Evolutionary conservation across 2,113 vertebrate species (phyloP).

Genomic region (Stictonetta naevosa): DNA sequence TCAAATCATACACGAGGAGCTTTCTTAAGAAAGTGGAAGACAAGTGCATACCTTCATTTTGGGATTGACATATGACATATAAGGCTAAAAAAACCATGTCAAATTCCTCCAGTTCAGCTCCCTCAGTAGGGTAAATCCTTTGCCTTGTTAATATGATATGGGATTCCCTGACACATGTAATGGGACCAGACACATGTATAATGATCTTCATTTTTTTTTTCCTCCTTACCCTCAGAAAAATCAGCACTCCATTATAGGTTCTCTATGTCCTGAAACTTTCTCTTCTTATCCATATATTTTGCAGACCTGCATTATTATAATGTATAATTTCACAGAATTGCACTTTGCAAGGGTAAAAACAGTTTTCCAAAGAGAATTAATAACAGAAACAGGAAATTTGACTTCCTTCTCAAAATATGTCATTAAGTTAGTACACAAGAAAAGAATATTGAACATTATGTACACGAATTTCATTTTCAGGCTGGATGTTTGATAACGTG

Average conservation of each 20-base stretch:
- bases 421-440: fast-evolving
- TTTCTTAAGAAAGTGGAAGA: background rate
- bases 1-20: background rate
- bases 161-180: background rate
- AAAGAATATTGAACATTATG: background rate
- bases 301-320: slow-evolving; percentile 40
- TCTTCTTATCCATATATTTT: slow-evolving; percentile 9
- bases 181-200: background rate
- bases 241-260: slow-evolving; percentile 7
- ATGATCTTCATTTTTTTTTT: background rate
- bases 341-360: background rate
- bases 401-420: background rate
- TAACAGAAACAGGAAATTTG: slow-evolving; percentile 43
- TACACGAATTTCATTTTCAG: fast-evolving
- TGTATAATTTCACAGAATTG: background rate
- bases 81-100: background rate
- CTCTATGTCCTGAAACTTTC: slow-evolving; percentile 28
- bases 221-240: background rate
- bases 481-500: background rate
- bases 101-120: background rate
- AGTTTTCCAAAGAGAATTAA: background rate
- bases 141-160: background rate
- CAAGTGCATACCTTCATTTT: background rate
- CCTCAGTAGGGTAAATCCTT: background rate
- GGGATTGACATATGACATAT: background rate